A percentile compares a stretch with the other conserved stretches of the same genome.
Conservation (phyloP, 2,888 invertebrate species). For the Tipula helvola region DNA sequence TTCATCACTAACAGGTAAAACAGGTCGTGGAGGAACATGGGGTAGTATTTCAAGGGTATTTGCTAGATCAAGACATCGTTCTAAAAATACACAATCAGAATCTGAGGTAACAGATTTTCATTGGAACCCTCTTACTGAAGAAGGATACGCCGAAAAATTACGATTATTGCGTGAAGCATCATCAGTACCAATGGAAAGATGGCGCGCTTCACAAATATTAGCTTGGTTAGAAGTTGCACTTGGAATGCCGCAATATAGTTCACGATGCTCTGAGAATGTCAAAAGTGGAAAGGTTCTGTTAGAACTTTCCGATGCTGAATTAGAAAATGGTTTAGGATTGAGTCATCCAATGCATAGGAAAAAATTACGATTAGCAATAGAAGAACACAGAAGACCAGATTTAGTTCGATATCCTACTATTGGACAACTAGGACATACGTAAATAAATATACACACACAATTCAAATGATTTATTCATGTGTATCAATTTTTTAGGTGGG, state of each 20-base stretch:
- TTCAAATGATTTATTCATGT: neutral
- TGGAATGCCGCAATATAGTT: constrained; percentile 89
- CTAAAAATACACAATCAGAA: constrained; percentile 54
- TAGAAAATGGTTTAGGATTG: constrained; percentile 84
- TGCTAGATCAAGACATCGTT: constrained; percentile 72
- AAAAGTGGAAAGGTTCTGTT: constrained; percentile 92
- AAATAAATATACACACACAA: neutral
- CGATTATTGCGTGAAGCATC: constrained; percentile 62
- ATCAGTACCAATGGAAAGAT: constrained; percentile 73
- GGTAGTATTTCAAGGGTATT: constrained; percentile 86
- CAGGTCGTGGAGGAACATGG: constrained; percentile 67
- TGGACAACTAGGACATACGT: constrained; percentile 71
- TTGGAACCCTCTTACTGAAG: constrained; percentile 35
- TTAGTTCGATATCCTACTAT: constrained; percentile 79
- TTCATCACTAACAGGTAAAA: constrained; percentile 36
- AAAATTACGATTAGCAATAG: constrained; percentile 84
- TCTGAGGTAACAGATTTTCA: constrained; percentile 40
- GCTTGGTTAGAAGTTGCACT: constrained; percentile 91
- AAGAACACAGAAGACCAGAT: constrained; percentile 80
- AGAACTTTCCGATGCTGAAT: constrained; percentile 80
- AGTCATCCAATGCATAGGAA: constrained; percentile 87
- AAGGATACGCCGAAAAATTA: constrained; percentile 33
- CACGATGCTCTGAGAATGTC: constrained; percentile 82
- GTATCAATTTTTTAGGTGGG: constrained; percentile 44
- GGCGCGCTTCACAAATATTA: constrained; percentile 85